Percentiles rank a stretch among this genome's conserved stretches.
phyloP scores from a whole-genome alignment of 1,140 invertebrate genomes.

The Harlomillsia oculata region DNA sequence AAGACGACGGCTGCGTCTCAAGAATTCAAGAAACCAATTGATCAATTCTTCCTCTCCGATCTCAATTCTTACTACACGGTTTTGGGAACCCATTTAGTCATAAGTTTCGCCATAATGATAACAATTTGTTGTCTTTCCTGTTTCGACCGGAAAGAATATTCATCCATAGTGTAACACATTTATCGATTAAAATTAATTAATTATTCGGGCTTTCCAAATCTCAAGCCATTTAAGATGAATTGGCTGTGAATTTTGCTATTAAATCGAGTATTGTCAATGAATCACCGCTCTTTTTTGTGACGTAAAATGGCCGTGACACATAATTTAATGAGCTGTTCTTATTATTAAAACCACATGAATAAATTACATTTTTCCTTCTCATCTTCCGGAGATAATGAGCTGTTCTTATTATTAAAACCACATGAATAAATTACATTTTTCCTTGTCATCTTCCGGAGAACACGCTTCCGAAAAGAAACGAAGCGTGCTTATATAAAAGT shows the following conservation, averaged over 20 bases:
- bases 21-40: neutral
- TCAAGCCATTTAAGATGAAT: neutral
- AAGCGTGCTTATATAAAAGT: too few species aligned
- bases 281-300: neutral
- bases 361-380: too few species aligned
- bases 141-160: neutral
- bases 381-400: too few species aligned
- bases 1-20: neutral
- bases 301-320: neutral
- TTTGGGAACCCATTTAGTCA: neutral
- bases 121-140: conserved; percentile 13
- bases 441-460: too few species aligned
- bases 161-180: neutral
- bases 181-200: neutral
- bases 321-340: too few species aligned
- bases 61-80: conserved; percentile 12
- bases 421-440: too few species aligned
- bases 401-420: too few species aligned
- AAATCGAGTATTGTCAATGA: neutral
- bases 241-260: too few species aligned
- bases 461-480: too few species aligned
- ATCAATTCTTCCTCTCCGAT: conserved; percentile 1
- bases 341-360: too few species aligned
- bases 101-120: conserved; percentile 10
- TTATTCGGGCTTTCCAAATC: neutral